phyloP scores from a whole-genome alignment of 37 sponge, comb jelly and placozoan species.

The Tethya wilhelma region DNA sequence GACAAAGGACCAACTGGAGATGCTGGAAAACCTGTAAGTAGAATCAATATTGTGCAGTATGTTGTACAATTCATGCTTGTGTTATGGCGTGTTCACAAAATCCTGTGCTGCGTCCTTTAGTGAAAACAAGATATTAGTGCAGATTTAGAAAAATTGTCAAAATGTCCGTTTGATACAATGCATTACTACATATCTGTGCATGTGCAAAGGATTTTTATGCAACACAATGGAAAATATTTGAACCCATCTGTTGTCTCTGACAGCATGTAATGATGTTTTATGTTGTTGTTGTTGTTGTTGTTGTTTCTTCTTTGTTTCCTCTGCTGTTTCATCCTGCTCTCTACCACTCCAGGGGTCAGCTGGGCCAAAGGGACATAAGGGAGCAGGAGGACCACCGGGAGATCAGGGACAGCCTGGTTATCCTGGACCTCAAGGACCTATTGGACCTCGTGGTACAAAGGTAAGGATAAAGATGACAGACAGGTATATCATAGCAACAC shows the following conservation, averaged over 20 bases:
- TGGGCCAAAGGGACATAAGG: slow-evolving; percentile 57
- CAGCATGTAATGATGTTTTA: not conserved
- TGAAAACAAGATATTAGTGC: too few species aligned
- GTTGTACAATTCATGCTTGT: too few species aligned
- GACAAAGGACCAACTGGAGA: slow-evolving; percentile 38
- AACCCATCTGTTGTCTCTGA: not conserved
- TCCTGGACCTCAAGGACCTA: slow-evolving; percentile 54
- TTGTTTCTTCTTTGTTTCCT: not conserved
- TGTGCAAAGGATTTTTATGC: too few species aligned
- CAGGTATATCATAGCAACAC: not conserved
- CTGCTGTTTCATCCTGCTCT: not conserved
- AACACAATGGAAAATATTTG: not conserved
- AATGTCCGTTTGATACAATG: too few species aligned
- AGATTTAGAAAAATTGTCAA: too few species aligned
- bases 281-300: not conserved
- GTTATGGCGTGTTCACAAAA: too few species aligned
- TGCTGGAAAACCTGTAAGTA: slow-evolving; percentile 39
- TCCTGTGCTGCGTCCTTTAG: too few species aligned
- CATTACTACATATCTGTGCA: too few species aligned
- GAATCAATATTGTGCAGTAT: too few species aligned
- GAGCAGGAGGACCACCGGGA: slow-evolving; percentile 61
- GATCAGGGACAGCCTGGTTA: slow-evolving; percentile 63
- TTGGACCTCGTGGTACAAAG: slow-evolving; percentile 62
- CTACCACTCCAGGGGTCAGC: slow-evolving; percentile 26
- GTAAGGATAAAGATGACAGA: slow-evolving; percentile 10